These are phyloP conservation scores for Xenotilapia caudafasciata DNA, from an alignment of 2,113 vertebrate species.

Conservation along the genomic window DNA sequence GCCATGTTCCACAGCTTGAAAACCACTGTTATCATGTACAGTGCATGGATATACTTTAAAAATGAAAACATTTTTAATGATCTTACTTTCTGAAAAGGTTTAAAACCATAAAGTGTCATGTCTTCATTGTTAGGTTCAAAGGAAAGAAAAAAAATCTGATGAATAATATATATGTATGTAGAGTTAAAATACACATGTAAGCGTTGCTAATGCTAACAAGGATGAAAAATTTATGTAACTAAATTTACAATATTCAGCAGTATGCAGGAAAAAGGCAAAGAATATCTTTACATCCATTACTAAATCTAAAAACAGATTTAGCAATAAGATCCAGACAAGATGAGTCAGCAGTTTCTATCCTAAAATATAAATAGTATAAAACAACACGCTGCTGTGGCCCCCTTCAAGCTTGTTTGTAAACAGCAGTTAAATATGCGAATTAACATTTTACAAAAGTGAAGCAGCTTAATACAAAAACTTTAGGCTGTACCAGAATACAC, in stretches of 20 bases:
- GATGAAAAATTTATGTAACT: neutral
- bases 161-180: neutral
- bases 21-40: neutral
- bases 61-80: neutral
- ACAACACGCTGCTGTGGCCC: neutral
- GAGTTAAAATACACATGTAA: neutral
- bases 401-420: neutral
- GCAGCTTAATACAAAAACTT: neutral
- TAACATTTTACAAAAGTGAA: neutral
- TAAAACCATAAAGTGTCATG: neutral
- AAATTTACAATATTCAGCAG: neutral
- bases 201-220: neutral
- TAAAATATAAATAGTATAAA: neutral
- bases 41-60: neutral
- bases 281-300: neutral
- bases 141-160: neutral
- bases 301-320: neutral
- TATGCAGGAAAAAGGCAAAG: neutral
- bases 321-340: neutral
- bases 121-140: neutral
- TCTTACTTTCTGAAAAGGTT: neutral
- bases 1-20: neutral
- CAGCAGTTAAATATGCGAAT: neutral
- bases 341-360: neutral
- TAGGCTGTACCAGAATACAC: neutral